Base-by-base conservation (phyloP, 2,113 vertebrate species). In the Daboia siamensis region DNA sequence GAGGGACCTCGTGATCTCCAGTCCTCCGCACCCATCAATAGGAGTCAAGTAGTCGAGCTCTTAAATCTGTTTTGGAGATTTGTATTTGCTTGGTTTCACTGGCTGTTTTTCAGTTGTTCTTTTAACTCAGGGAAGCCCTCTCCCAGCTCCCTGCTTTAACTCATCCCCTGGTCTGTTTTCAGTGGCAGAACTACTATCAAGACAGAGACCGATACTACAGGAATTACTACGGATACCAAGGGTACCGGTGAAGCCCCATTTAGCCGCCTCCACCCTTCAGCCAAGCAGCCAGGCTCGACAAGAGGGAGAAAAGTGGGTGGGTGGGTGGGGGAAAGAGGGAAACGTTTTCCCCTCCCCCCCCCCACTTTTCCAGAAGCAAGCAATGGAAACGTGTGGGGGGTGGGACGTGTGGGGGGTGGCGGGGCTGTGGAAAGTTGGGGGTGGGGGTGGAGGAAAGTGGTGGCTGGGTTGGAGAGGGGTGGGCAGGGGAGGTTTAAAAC, bases 151-250 rank as follows among this genome's bases (percentile, higher is more conserved):
- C 91, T 0, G 21, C 91, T 94, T 94, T 94, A 88, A 94, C 44
- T 23, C 11, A 20, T 48, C 94, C 85, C 61, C 56, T 93, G 94
- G 80, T 96, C 48, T 92, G 6, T 92, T 96, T 97, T 94, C 95
- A 98, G 98, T 98, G 98, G 98, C 98, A 97, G 93, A 91, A 90
- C 89, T 96, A 97, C 90, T 97, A 98, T 97, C 97, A 97, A 95
- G 97, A 97, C 94, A 97, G 97, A 96, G 95, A 97, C 61, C 97
- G 95, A 96, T 98, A 98, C 95, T 97, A 97, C 96, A 95, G 97
- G 97, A 97, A 96, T 95, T 98, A 97, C 96, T 97, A 97, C 90
- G 96, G 96, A 61, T 97, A 97, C 91, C 96, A 97, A 84, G 97
- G 96, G 91, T 97, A 98, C 96, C 98, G 97, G 94, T 98, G 97